A percentile compares a stretch with the other conserved stretches of the same genome.
These are phyloP conservation scores for Calcarius lapponicus DNA, from an alignment of 2,797 vertebrate species.

Conservation along the genomic window DNA sequence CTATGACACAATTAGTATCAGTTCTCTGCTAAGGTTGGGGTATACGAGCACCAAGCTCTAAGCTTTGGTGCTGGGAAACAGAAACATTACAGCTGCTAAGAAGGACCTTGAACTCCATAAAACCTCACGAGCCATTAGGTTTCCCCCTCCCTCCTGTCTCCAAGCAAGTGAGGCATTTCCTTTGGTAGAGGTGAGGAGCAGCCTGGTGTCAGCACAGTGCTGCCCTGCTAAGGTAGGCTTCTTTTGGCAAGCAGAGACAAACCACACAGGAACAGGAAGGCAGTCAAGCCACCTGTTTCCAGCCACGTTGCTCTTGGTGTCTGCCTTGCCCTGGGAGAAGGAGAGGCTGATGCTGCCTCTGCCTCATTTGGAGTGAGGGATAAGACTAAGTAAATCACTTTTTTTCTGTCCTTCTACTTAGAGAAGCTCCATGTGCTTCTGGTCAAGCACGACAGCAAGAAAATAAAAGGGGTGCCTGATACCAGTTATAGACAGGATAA, in stretches of 20 bases:
- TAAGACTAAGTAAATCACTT: background rate
- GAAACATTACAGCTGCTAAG: background rate
- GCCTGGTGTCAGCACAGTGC: background rate
- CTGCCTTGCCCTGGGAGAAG: background rate
- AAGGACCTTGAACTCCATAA: background rate
- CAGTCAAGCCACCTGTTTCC: background rate
- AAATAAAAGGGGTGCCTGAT: background rate
- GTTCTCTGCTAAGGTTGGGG: background rate
- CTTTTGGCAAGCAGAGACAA: background rate
- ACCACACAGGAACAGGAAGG: background rate
- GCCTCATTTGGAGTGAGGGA: background rate
- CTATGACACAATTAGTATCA: background rate
- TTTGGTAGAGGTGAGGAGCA: background rate
- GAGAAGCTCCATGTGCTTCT: background rate
- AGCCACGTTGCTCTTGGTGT: fast-evolving
- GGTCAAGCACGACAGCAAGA: background rate
- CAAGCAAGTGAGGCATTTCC: background rate
- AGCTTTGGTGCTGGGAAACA: background rate
- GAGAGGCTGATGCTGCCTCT: background rate
- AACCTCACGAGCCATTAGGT: background rate
- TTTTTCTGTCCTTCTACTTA: background rate
- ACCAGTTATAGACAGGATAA: background rate
- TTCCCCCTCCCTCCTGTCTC: background rate
- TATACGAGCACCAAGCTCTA: background rate
- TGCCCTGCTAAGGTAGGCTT: background rate